Conservation (phyloP, 2,113 vertebrate genomes). For the Aptenodytes patagonicus region DNA sequence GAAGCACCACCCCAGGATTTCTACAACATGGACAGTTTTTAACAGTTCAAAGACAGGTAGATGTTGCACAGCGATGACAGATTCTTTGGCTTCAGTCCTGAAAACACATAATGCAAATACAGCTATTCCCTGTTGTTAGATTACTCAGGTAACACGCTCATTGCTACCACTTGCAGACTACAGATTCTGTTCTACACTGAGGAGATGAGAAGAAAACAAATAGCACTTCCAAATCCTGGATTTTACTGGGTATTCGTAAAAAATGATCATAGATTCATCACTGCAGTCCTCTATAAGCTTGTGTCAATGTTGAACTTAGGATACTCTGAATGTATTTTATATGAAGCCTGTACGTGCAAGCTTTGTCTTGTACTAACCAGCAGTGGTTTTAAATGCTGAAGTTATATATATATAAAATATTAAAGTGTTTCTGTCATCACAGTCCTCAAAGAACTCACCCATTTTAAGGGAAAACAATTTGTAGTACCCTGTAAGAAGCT, state of each 20-base stretch:
- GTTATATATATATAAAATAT: not conserved
- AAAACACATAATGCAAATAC: not conserved
- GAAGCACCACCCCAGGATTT: not conserved
- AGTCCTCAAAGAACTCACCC: not conserved
- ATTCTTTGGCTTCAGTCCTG: not conserved
- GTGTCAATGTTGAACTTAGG: not conserved
- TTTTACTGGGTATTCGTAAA: not conserved
- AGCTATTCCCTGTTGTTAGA: not conserved
- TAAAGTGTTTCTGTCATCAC: not conserved
- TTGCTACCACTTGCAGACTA: not conserved
- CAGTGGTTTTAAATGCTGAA: not conserved
- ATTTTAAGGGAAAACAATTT: not conserved
- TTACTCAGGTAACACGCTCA: not conserved
- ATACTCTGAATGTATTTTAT: not conserved
- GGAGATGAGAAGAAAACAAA: not conserved
- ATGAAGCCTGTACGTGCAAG: not conserved
- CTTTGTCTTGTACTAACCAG: not conserved
- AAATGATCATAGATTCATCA: not conserved
- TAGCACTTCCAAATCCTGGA: not conserved
- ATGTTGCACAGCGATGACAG: not conserved
- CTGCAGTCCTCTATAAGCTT: not conserved
- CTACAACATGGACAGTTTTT: not conserved
- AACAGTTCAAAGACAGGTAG: conserved; percentile 21
- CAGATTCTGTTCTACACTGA: not conserved
- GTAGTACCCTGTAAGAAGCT: not conserved